Percentiles rank a stretch among this genome's conserved stretches.
Conservation (phyloP, 2,888 invertebrate species). For the Hydrotaea cyrtoneurina region DNA sequence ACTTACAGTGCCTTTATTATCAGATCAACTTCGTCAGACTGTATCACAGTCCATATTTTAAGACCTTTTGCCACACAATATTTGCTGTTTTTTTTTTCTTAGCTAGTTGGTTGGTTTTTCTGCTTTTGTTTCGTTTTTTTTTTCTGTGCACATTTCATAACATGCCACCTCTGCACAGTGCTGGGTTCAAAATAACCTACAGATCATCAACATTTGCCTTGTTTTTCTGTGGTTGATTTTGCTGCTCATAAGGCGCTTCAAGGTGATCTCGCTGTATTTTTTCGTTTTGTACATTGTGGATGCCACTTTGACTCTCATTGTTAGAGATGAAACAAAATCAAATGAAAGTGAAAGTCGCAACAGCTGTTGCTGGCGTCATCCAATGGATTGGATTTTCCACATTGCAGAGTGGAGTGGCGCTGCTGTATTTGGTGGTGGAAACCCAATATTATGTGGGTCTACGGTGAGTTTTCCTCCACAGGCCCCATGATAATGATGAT, state of each 20-base stretch:
- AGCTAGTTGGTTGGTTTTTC: background rate
- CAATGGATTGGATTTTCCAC: background rate
- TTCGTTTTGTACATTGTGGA: background rate
- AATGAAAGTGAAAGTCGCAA: conserved; percentile 61
- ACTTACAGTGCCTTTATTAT: no score
- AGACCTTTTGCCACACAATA: background rate
- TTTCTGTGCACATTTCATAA: conserved; percentile 23
- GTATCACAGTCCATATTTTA: background rate
- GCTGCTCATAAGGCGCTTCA: conserved; percentile 12
- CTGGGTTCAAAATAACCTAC: background rate
- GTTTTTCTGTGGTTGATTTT: background rate
- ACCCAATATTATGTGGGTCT: conserved; percentile 45
- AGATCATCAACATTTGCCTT: conserved; percentile 52
- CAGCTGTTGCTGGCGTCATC: conserved; percentile 43
- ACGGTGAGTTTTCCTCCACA: conserved; percentile 11
- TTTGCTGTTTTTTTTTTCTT: background rate
- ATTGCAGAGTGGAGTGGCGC: conserved; percentile 1
- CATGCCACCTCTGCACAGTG: background rate
- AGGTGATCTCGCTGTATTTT: background rate
- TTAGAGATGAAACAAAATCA: conserved; percentile 20
- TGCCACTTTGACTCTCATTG: conserved; percentile 19
- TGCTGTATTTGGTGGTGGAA: conserved; percentile 23
- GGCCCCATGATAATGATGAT: background rate
- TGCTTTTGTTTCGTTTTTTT: background rate
- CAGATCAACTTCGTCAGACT: no score